Conservation (phyloP, 2,797 vertebrate genomes). For the Trematomus bernacchii region DNA sequence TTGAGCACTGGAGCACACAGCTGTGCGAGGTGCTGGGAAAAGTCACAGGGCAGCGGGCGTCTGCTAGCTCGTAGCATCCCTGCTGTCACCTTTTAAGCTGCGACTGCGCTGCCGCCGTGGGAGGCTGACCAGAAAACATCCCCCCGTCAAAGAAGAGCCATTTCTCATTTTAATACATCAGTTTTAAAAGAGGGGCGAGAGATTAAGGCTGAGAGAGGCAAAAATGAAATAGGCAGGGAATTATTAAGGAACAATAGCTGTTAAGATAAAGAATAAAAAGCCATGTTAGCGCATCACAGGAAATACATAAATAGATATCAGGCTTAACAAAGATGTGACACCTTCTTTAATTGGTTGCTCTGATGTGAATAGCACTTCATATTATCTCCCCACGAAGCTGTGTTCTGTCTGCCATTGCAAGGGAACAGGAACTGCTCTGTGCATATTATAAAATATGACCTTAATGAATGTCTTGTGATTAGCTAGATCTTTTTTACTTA, state of each 20-base stretch:
- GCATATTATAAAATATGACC: not conserved
- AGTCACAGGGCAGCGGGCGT: constrained; percentile 35
- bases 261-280: constrained; percentile 9
- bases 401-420: not conserved
- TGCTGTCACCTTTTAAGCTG: not conserved
- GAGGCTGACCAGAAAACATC: constrained; percentile 23
- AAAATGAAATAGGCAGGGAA: not conserved
- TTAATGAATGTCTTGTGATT: not conserved
- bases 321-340: constrained; percentile 12
- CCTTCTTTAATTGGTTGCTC: constrained; percentile 7
- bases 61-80: constrained; percentile 24
- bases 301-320: constrained; percentile 3
- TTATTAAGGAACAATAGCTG: not conserved
- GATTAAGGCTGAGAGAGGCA: constrained; percentile 11
- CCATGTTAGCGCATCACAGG: not conserved
- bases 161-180: constrained; percentile 29
- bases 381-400: not conserved
- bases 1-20: constrained; percentile 35
- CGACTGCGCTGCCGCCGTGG: not conserved
- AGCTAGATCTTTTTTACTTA: not conserved
- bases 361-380: not conserved
- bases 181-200: not conserved
- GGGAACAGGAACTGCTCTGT: not conserved
- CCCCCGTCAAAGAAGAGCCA: not conserved
- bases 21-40: constrained; percentile 44